These are phyloP conservation scores for Melanogrammus aeglefinus DNA, from an alignment of 2,797 vertebrate genomes.

Conservation along the genomic window DNA sequence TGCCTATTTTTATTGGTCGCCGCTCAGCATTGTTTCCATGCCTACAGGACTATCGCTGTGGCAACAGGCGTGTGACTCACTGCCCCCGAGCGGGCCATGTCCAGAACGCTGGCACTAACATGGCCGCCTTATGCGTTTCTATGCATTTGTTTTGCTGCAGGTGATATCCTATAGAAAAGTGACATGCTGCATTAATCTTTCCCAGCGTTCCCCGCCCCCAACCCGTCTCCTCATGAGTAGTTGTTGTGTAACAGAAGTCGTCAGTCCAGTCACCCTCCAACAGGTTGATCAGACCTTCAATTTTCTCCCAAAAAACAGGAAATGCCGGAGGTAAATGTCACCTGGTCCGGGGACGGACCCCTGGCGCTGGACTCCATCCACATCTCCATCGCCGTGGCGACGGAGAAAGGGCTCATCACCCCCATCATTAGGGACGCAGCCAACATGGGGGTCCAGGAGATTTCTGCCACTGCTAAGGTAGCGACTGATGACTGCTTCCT, in stretches of 20 bases:
- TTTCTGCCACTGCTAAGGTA: conserved; percentile 87
- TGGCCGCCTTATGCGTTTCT: background rate
- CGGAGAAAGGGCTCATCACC: conserved; percentile 92
- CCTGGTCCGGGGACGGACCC: conserved; percentile 84
- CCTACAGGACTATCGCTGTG: too few species aligned
- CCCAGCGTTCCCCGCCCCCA: background rate
- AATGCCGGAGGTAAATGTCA: conserved; percentile 91
- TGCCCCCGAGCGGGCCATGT: background rate
- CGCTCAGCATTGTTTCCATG: too few species aligned
- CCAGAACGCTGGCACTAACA: background rate
- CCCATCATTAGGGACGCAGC: conserved; percentile 88
- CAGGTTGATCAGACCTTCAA: background rate
- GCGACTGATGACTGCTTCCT: background rate
- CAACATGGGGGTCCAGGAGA: conserved; percentile 88
- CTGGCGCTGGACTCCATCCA: conserved; percentile 82
- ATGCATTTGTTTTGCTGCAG: background rate
- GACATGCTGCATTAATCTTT: background rate
- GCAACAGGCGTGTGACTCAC: background rate
- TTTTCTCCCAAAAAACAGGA: conserved; percentile 68
- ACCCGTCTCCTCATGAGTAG: background rate
- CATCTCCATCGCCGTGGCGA: conserved; percentile 92
- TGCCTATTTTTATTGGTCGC: too few species aligned
- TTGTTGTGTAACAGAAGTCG: background rate
- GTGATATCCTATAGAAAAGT: conserved; percentile 1
- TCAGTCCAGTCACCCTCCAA: background rate